These are phyloP conservation scores for Sebastes trivittatus DNA, from an alignment of 2,797 vertebrate species.

Conservation along the genomic window DNA sequence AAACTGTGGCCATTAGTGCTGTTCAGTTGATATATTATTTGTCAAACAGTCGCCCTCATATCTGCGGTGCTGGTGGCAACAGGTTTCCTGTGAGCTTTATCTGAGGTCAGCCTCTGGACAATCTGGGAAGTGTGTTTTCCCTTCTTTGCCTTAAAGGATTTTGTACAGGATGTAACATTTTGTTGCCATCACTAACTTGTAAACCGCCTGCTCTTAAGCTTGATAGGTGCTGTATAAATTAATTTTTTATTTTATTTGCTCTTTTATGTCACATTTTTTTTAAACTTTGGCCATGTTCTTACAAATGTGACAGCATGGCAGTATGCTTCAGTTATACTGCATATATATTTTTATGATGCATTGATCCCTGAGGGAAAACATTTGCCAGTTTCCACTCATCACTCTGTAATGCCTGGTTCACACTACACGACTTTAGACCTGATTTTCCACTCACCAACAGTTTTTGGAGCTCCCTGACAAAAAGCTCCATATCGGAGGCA, in stretches of 20 bases:
- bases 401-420: background rate
- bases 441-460: background rate
- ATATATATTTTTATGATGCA: background rate
- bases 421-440: background rate
- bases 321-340: background rate
- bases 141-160: conserved; percentile 4
- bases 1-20: conserved; percentile 6
- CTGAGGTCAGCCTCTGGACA: conserved; percentile 6
- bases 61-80: conserved; percentile 53
- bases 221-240: background rate
- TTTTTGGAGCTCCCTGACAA: background rate
- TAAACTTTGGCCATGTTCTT: background rate
- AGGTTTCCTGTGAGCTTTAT: conserved; percentile 16
- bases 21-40: conserved; percentile 29
- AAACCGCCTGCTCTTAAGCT: background rate
- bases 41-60: conserved; percentile 62
- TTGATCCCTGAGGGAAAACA: background rate
- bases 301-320: background rate
- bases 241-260: background rate
- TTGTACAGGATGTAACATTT: conserved; percentile 23
- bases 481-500: background rate
- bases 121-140: conserved; percentile 10
- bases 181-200: background rate
- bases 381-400: background rate
- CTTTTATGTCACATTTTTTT: background rate